Conservation (phyloP, 2,797 vertebrate genomes). For the Arnoldichthys spilopterus region DNA sequence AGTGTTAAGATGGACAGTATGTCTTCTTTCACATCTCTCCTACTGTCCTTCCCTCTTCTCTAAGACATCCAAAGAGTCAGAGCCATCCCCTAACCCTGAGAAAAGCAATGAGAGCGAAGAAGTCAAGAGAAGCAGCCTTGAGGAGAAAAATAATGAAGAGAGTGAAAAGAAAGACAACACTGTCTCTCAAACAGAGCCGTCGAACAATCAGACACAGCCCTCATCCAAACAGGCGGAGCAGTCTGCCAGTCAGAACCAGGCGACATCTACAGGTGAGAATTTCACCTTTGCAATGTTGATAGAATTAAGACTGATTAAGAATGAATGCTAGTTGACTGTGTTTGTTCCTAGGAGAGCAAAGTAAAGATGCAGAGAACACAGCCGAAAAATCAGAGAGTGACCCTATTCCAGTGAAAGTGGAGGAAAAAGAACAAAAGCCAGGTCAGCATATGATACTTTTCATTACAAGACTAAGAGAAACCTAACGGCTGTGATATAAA, state of each 20-base stretch:
- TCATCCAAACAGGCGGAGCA: slow-evolving; percentile 71
- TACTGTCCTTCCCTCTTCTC: slow-evolving; percentile 12
- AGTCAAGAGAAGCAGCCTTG: slow-evolving; percentile 62
- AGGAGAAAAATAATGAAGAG: slow-evolving; percentile 78
- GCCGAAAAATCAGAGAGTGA: slow-evolving; percentile 80
- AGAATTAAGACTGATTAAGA: not conserved
- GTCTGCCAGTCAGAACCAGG: slow-evolving; percentile 73
- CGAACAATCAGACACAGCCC: slow-evolving; percentile 46
- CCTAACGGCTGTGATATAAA: not conserved
- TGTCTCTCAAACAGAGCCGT: slow-evolving; percentile 58
- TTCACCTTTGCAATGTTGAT: not conserved
- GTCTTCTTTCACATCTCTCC: not conserved
- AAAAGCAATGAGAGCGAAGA: slow-evolving; percentile 73
- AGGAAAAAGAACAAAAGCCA: slow-evolving; percentile 84
- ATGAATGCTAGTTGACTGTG: not conserved
- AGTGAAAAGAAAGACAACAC: slow-evolving; percentile 71
- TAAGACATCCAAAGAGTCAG: slow-evolving; percentile 47
- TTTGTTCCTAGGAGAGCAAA: slow-evolving; percentile 72
- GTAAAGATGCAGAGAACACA: slow-evolving; percentile 79
- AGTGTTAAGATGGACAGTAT: too few species aligned
- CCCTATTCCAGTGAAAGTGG: slow-evolving; percentile 71
- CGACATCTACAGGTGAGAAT: slow-evolving; percentile 73
- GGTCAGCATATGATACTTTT: slow-evolving; percentile 69
- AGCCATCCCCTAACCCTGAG: slow-evolving; percentile 60
- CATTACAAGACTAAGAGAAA: not conserved